phyloP scores from a whole-genome alignment of 1,140 invertebrate genomes.

The Glomeris maerens region DNA sequence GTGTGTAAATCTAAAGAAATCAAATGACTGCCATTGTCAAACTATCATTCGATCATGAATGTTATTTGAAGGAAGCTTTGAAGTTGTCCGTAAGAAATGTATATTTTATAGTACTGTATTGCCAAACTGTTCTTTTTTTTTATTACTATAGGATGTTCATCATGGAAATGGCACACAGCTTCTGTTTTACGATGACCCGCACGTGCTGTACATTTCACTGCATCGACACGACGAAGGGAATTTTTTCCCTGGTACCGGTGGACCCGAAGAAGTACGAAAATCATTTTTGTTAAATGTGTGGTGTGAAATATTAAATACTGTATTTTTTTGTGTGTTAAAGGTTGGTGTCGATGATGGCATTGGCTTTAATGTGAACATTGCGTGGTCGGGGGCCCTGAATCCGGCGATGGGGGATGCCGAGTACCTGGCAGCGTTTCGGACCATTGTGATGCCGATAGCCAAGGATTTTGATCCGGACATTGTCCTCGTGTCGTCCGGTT shows the following conservation, averaged over 20 bases:
- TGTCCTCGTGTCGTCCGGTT: constrained; percentile 90
- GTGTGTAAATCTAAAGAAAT: constrained; percentile 1
- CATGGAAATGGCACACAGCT: constrained; percentile 99
- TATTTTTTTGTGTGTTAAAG: constrained; percentile 23
- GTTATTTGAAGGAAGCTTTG: too few relatives aligned
- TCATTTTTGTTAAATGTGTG: neutral
- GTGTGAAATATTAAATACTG: neutral
- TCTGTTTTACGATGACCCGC: constrained; percentile 91
- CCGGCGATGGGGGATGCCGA: constrained; percentile 94
- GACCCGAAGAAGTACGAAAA: constrained; percentile 51
- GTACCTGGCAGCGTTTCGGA: constrained; percentile 91
- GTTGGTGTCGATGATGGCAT: constrained; percentile 79
- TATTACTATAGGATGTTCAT: constrained; percentile 71
- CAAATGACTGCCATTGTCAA: too few relatives aligned
- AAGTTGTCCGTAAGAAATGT: too few relatives aligned
- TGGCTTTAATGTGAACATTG: constrained; percentile 93
- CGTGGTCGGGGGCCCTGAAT: constrained; percentile 80
- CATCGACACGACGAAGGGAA: constrained; percentile 99
- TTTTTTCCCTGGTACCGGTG: constrained; percentile 97
- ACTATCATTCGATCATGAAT: too few relatives aligned
- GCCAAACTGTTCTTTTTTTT: constrained; percentile 14
- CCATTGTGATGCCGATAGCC: constrained; percentile 82
- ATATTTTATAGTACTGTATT: too few relatives aligned
- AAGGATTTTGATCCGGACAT: constrained; percentile 87
- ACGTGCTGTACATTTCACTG: constrained; percentile 89